Evolutionary conservation across 2,113 vertebrate species (phyloP).

Genomic region (Xiphorhynchus elegans): DNA sequence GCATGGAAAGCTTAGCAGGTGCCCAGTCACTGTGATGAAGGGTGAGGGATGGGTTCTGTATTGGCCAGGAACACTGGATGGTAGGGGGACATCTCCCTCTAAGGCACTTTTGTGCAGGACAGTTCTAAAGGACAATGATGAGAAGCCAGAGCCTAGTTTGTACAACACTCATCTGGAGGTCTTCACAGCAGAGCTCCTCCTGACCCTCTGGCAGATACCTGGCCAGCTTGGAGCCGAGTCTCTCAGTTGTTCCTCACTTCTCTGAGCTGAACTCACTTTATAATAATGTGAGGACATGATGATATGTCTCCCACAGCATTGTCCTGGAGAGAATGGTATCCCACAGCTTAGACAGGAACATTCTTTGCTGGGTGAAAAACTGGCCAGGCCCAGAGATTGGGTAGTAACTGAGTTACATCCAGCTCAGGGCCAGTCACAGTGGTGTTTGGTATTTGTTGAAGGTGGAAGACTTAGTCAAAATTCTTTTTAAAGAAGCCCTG

Average conservation of each 20-base stretch:
- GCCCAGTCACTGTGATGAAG: background rate
- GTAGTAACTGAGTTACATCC: background rate
- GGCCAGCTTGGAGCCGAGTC: background rate
- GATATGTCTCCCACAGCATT: background rate
- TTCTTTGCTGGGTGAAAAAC: background rate
- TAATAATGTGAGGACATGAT: accelerated
- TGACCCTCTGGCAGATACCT: background rate
- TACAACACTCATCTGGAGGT: background rate
- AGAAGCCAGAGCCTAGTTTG: background rate
- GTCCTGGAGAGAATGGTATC: background rate
- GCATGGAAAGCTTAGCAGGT: background rate
- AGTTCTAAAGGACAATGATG: background rate
- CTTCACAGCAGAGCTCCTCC: background rate
- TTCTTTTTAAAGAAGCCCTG: no score
- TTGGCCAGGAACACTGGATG: background rate
- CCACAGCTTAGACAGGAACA: background rate
- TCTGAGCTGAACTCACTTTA: background rate
- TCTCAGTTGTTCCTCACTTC: background rate
- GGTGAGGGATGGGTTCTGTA: background rate
- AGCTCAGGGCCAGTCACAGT: accelerated
- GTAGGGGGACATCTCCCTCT: accelerated
- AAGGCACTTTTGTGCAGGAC: accelerated
- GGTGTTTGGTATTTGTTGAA: no score
- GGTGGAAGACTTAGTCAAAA: no score
- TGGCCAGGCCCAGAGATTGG: no score